phyloP scores from a whole-genome alignment of 2,888 invertebrate species.

The Alloscopus bannaensis region DNA sequence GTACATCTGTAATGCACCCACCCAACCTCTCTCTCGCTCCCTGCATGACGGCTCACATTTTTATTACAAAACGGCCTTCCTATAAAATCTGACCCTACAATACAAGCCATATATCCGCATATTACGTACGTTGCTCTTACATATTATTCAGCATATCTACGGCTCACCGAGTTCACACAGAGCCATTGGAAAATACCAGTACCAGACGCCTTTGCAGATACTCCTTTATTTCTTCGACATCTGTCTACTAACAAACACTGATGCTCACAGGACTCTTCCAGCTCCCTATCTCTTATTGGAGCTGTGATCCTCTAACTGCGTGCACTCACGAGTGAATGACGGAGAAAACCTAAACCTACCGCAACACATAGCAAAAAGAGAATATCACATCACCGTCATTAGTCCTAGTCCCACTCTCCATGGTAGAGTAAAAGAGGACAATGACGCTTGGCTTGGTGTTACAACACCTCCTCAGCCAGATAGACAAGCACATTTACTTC shows the following conservation, averaged over 20 bases:
- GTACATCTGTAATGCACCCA: conserved; percentile 40
- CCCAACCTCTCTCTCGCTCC: conserved; percentile 1
- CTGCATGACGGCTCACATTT: conserved; percentile 23
- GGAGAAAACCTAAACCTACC: conserved; percentile 51
- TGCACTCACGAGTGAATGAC: conserved; percentile 16
- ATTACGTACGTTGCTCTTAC: conserved; percentile 38
- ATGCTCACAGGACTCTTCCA: neutral
- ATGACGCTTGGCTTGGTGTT: too few species aligned
- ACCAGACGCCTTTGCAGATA: conserved; percentile 36
- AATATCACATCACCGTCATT: conserved; percentile 40
- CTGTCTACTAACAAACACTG: conserved; percentile 19
- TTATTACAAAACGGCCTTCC: conserved; percentile 60
- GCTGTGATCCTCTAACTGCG: conserved; percentile 14
- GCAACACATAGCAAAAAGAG: conserved; percentile 43
- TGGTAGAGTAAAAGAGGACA: too few species aligned
- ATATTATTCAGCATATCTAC: neutral
- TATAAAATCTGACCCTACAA: conserved; percentile 53
- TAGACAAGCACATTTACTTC: too few species aligned
- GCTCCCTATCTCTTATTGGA: conserved; percentile 25
- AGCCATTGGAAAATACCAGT: conserved; percentile 5
- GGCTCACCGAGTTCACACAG: conserved; percentile 41
- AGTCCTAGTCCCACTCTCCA: conserved; percentile 10
- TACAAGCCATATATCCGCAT: conserved; percentile 3
- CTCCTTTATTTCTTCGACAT: conserved; percentile 40
- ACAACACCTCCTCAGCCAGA: too few species aligned